phyloP scores from a whole-genome alignment of 2,113 vertebrate species.

The Globicephala melas region DNA sequence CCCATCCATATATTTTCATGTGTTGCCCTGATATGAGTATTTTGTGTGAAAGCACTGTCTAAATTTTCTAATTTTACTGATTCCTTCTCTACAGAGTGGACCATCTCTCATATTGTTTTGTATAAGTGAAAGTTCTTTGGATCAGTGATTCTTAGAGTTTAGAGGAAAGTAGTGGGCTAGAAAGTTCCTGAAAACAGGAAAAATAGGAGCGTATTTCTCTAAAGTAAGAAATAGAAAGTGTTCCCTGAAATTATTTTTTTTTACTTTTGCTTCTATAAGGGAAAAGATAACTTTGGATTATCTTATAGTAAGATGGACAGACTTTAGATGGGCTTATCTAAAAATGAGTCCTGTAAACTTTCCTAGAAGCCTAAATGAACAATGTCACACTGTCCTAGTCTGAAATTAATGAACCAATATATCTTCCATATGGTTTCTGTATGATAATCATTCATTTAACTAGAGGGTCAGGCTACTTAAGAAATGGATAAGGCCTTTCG shows the following conservation, averaged over 20 bases:
- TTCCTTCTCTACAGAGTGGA: background rate
- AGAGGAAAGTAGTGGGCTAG: background rate
- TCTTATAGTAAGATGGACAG: background rate
- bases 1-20: background rate
- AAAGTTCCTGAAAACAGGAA: background rate
- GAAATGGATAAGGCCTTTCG: background rate
- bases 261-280: background rate
- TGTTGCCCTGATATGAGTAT: background rate
- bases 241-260: background rate
- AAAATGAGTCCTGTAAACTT: background rate
- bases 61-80: background rate
- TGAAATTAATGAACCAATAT: background rate
- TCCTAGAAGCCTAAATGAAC: background rate
- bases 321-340: background rate
- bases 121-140: background rate
- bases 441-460: slow-evolving; percentile 21
- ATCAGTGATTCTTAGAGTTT: background rate
- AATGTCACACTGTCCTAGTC: background rate
- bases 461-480: background rate
- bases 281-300: background rate
- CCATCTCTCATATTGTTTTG: background rate
- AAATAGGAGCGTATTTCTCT: background rate
- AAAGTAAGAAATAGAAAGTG: background rate
- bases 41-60: background rate
- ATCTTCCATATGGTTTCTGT: background rate